Percentiles rank a stretch among this genome's conserved stretches.
phyloP scores from a whole-genome alignment of 2,797 vertebrate genomes.

The Enteromius argenteus region DNA sequence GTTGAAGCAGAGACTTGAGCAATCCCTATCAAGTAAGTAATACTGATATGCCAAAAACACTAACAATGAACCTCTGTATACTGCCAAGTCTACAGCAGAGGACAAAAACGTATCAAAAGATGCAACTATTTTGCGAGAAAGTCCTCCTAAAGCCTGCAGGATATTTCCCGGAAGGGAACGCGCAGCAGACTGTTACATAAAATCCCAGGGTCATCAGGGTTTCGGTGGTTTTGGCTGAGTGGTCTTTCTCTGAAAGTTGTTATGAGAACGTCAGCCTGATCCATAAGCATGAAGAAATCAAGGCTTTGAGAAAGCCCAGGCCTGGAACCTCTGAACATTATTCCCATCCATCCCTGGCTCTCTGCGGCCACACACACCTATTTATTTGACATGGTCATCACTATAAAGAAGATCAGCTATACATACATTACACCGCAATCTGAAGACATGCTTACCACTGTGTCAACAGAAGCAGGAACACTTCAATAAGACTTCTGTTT shows the following conservation, averaged over 20 bases:
- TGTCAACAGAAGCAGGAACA: slow-evolving; percentile 49
- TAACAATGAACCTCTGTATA: slow-evolving; percentile 24
- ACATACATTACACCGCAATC: slow-evolving; percentile 39
- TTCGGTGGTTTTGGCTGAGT: slow-evolving; percentile 49
- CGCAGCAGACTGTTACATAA: slow-evolving; percentile 57
- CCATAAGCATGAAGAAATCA: slow-evolving; percentile 51
- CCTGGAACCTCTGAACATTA: slow-evolving; percentile 37
- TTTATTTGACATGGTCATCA: slow-evolving; percentile 43
- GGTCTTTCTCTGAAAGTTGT: slow-evolving; percentile 53
- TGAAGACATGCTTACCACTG: slow-evolving; percentile 49
- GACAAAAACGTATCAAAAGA: slow-evolving; percentile 36
- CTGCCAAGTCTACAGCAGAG: slow-evolving; percentile 17
- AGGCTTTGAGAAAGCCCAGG: slow-evolving; percentile 46
- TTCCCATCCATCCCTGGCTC: slow-evolving; percentile 39
- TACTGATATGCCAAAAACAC: slow-evolving; percentile 3
- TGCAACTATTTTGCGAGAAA: slow-evolving; percentile 30
- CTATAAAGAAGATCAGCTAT: slow-evolving; percentile 48
- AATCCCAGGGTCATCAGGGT: slow-evolving; percentile 51
- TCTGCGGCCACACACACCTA: neutral
- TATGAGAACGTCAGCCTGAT: slow-evolving; percentile 55
- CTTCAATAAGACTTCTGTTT: slow-evolving; percentile 31
- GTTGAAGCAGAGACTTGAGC: slow-evolving; percentile 10
- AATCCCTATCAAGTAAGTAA: neutral
- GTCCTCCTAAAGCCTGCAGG: slow-evolving; percentile 48
- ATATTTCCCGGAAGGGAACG: slow-evolving; percentile 46